Base-by-base conservation (phyloP, 2,888 invertebrate genomes). In the Drosophila prostipennis region DNA sequence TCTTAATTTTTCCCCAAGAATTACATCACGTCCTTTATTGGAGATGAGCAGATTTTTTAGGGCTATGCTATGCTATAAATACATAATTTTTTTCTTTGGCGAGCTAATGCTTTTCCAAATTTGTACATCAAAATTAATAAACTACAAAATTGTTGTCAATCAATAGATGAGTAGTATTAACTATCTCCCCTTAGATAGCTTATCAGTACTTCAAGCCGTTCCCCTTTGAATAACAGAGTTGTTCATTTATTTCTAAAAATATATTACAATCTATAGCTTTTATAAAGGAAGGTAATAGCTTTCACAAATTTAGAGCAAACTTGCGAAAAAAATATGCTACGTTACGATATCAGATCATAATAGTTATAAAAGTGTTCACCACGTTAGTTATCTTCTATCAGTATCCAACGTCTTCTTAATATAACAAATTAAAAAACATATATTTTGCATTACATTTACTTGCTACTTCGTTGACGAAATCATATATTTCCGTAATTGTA, bases 131-230 rank as follows among this genome's bases (percentile, higher is more conserved):
- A 45, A 45, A 26, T 26, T 13, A 45, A 26, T 45, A 45, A 45
- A 26, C 23, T 13, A 43, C 3, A 7, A 43, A 43, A 43, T 26
- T 4, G 26, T 45, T 29, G 26, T 42, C 42, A 45, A n/a, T 8
- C n/a, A 26, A 26, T 45, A 7, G 26, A 26, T 26, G 26, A 4
- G 26, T n/a, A n/a, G 8, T 45, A n/a, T n/a, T 45, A n/a, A 8
- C 26, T 45, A 45, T 45, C 26, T 26, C 26, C 26, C 45, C 26
- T 8, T 45, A 26, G 45, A 45, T 45, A 26, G 26, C 23, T 26
- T 45, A 45, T 45, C 45, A 45, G 45, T 26, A 8, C 13, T 8
- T 2, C 8, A 8, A 26, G 7, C 26, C n/a, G 2, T 8, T 16
- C 16, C 4, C 10, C 2, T 45, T 26, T 26, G 3, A 43, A 43